These are phyloP conservation scores for Idaea straminata DNA, from an alignment of 2,888 invertebrate genomes.

Conservation along the genomic window DNA sequence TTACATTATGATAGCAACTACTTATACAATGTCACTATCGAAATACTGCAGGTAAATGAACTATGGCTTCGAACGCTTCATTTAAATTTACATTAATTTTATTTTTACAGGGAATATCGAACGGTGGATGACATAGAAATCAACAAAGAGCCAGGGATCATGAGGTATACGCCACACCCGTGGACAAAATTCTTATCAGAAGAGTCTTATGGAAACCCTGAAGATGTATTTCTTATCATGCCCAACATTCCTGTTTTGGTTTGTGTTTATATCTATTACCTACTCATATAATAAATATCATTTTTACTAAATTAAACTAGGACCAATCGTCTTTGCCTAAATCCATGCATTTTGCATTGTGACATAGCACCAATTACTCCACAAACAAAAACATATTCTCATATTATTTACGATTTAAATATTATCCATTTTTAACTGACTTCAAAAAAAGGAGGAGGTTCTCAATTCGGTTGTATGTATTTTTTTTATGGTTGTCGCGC, in stretches of 20 bases:
- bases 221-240: constrained; percentile 79
- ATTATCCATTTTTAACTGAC: no score
- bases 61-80: not conserved
- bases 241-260: constrained; percentile 87
- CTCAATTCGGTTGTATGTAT: no score
- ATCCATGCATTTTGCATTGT: no score
- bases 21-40: not conserved
- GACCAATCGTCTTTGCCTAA: no score
- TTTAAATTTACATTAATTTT: not conserved
- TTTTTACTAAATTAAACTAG: no score
- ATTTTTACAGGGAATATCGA: constrained; percentile 81
- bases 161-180: constrained; percentile 82
- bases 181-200: constrained; percentile 80
- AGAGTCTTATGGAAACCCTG: constrained; percentile 83
- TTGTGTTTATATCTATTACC: constrained; percentile 47
- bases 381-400: no score
- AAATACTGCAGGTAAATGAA: not conserved
- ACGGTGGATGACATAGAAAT: constrained; percentile 81
- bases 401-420: no score
- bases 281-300: no score
- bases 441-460: no score
- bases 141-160: constrained; percentile 80
- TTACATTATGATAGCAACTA: no score
- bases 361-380: no score
- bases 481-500: no score